Percentiles rank a stretch among this genome's conserved stretches.
phyloP scores from a whole-genome alignment of 2,797 vertebrate species.

The Picus viridis region DNA sequence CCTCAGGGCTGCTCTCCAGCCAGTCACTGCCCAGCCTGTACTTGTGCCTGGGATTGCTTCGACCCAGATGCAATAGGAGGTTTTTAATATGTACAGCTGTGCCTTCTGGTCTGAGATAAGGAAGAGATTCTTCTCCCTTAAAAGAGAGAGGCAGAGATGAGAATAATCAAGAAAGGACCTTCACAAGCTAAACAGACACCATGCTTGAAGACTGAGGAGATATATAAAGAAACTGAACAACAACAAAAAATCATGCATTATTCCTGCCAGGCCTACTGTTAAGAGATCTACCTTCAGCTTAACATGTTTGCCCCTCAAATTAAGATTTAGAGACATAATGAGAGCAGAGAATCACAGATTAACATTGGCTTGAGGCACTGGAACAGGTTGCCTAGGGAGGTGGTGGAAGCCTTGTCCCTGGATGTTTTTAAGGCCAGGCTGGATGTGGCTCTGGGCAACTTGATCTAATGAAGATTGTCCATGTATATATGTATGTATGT shows the following conservation, averaged over 20 bases:
- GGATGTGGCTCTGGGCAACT: too few relatives aligned
- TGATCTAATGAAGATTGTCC: too few relatives aligned
- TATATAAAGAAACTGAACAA: not conserved
- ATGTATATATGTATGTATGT: too few relatives aligned
- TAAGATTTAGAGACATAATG: not conserved
- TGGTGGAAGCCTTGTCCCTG: too few relatives aligned
- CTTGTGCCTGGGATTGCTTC: too few relatives aligned
- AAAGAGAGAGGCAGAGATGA: conserved; percentile 42
- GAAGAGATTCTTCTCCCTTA: not conserved
- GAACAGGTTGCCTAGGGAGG: too few relatives aligned
- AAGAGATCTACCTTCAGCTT: conserved; percentile 29
- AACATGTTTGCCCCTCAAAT: not conserved
- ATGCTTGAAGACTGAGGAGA: not conserved
- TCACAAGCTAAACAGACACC: conserved; percentile 1
- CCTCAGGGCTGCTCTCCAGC: too few relatives aligned
- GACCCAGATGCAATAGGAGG: too few relatives aligned
- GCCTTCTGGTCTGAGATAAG: not conserved
- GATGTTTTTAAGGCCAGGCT: too few relatives aligned
- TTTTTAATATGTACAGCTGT: not conserved
- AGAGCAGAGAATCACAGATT: conserved; percentile 32
- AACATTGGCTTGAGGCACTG: not conserved
- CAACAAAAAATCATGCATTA: not conserved
- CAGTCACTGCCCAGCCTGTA: too few relatives aligned
- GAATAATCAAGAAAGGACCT: conserved; percentile 34
- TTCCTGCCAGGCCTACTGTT: not conserved